A percentile compares a stretch with the other conserved stretches of the same genome.
Conservation (phyloP, 2,113 vertebrate genomes). For the Alethe diademata region DNA sequence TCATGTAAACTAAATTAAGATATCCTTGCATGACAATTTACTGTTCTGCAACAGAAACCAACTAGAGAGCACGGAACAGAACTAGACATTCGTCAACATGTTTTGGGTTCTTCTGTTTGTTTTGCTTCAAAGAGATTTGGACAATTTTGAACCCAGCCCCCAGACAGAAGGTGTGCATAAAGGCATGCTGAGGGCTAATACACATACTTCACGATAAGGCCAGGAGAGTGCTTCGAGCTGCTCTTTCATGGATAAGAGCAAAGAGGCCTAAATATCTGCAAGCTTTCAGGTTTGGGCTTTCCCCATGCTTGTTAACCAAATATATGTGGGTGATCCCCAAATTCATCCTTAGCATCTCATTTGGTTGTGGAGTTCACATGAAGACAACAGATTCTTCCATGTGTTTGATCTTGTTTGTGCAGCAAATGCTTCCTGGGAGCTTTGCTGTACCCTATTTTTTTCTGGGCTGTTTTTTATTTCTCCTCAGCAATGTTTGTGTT, state of each 20-base stretch:
- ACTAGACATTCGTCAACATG: neutral
- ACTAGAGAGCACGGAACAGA: neutral
- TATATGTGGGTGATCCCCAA: neutral
- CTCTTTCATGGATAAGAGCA: neutral
- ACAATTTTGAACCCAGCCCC: neutral
- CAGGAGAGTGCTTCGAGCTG: neutral
- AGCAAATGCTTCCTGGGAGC: neutral
- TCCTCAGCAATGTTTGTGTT: neutral
- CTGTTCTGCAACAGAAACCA: neutral
- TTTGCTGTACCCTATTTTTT: neutral
- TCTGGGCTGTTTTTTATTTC: neutral
- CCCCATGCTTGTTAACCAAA: neutral
- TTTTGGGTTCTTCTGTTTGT: neutral
- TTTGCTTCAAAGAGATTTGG: constrained; percentile 7
- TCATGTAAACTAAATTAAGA: neutral
- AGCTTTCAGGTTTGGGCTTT: neutral
- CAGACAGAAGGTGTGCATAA: neutral
- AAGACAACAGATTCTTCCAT: neutral
- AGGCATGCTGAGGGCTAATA: accelerated
- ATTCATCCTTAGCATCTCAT: neutral
- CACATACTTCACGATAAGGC: neutral
- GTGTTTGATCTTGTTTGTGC: neutral
- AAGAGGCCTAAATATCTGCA: neutral
- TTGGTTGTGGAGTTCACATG: neutral
- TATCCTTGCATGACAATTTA: neutral